Conservation (phyloP, 2,797 vertebrate species). For the Oceanodroma leucorhoa region DNA sequence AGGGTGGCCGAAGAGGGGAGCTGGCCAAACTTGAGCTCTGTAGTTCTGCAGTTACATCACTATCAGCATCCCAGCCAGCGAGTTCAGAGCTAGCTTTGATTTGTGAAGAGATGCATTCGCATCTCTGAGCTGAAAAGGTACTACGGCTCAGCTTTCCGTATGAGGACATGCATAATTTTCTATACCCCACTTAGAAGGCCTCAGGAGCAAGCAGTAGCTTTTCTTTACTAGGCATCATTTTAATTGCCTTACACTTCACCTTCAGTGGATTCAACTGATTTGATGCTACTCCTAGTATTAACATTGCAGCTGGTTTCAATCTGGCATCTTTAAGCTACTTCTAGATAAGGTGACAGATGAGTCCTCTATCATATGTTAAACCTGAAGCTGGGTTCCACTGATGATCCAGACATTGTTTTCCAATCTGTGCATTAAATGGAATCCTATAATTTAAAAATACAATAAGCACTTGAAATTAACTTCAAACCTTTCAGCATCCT, state of each 20-base stretch:
- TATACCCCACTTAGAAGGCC: not conserved
- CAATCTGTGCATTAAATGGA: accelerated
- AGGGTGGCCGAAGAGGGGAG: not conserved
- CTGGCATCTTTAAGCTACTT: not conserved
- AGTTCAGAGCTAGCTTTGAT: not conserved
- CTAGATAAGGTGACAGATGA: not conserved
- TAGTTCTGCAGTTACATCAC: not conserved
- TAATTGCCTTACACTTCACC: not conserved
- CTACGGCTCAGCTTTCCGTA: not conserved
- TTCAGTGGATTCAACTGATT: not conserved
- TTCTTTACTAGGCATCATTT: not conserved
- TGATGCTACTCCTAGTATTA: not conserved
- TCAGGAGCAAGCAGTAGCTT: not conserved
- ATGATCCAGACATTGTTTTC: not conserved
- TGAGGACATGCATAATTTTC: not conserved
- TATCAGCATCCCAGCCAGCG: accelerated
- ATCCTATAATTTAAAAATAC: not conserved
- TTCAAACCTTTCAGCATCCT: not conserved
- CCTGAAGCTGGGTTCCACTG: not conserved
- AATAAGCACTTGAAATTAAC: not conserved
- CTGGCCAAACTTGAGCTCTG: not conserved
- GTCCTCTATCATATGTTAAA: not conserved
- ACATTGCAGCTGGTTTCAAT: not conserved
- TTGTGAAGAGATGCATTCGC: not conserved
- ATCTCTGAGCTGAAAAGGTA: not conserved